A percentile compares a stretch with the other conserved stretches of the same genome.
phyloP scores from a whole-genome alignment of 37 sponge, comb jelly and placozoan genomes.

The Beroe forskalii region DNA sequence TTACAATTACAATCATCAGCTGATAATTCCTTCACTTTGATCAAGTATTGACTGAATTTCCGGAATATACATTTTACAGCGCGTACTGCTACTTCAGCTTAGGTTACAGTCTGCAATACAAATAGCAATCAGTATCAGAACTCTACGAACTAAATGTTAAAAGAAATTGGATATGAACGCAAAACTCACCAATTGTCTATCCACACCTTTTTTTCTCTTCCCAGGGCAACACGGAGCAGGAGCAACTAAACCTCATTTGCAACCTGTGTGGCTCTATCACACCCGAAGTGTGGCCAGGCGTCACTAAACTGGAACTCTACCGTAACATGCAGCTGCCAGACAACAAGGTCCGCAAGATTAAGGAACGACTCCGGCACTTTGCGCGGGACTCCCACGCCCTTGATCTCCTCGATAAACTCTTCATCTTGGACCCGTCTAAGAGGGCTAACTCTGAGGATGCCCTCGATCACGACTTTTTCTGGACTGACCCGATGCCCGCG shows the following conservation, averaged over 20 bases:
- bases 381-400: slow-evolving; percentile 82
- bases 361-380: slow-evolving; percentile 82
- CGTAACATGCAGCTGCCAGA: slow-evolving; percentile 82
- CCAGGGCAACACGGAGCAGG: slow-evolving; percentile 83
- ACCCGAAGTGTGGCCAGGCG: slow-evolving; percentile 88
- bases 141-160: no score
- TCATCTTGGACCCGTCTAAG: slow-evolving; percentile 85
- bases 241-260: slow-evolving; percentile 88
- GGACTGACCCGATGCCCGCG: slow-evolving; percentile 86
- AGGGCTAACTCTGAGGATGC: slow-evolving; percentile 85
- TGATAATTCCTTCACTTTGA: no score
- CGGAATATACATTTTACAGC: no score
- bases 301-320: slow-evolving; percentile 81
- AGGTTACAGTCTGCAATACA: no score
- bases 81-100: no score
- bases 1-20: no score
- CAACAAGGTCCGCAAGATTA: slow-evolving; percentile 80
- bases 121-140: no score
- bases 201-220: no score
- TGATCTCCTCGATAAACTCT: slow-evolving; percentile 87
- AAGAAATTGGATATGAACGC: no score
- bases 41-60: no score
- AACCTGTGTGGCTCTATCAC: slow-evolving; percentile 92
- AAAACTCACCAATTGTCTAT: no score
- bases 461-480: slow-evolving; percentile 96